These are phyloP conservation scores for Trichogramma pretiosum DNA, from an alignment of 1,140 invertebrate species.

Conservation along the genomic window DNA sequence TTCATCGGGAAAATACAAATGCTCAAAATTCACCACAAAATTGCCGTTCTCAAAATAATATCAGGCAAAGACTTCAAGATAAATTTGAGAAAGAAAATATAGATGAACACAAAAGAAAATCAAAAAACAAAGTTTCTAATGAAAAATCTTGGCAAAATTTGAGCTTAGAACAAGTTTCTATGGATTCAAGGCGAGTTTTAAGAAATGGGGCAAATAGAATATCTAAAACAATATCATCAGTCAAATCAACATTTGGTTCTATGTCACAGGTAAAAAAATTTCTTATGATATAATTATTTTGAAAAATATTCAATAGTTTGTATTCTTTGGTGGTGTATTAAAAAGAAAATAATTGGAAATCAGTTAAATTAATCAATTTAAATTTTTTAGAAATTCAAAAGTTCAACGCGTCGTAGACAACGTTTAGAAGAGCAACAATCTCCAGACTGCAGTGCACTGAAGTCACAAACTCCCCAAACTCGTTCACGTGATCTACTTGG, in stretches of 20 bases:
- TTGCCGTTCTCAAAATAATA: constrained; percentile 23
- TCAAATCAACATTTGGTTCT: constrained; percentile 49
- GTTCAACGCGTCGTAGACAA: constrained; percentile 49
- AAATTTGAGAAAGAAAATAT: constrained; percentile 39
- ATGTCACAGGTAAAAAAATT: constrained; percentile 54
- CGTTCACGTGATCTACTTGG: constrained; percentile 48
- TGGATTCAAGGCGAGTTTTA: constrained; percentile 43
- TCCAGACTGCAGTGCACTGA: constrained; percentile 35
- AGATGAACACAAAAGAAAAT: constrained; percentile 18
- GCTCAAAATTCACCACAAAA: constrained; percentile 23
- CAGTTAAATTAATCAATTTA: too few relatives aligned
- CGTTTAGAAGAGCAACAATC: constrained; percentile 50
- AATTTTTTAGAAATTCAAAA: constrained; percentile 48
- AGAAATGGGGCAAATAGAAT: constrained; percentile 49
- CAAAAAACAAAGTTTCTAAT: constrained; percentile 20
- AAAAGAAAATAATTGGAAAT: too few relatives aligned
- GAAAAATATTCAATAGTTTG: constrained; percentile 10
- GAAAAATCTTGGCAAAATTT: constrained; percentile 39
- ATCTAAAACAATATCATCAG: constrained; percentile 50
- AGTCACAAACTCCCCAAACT: constrained; percentile 44
- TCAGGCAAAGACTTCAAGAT: constrained; percentile 39
- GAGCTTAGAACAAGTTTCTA: constrained; percentile 35
- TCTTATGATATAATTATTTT: neutral
- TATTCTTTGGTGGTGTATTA: constrained; percentile 7
- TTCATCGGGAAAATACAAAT: constrained; percentile 36